Evolutionary conservation across 2,113 vertebrate genomes (phyloP).

Genomic region (Sigmodon hispidus): DNA sequence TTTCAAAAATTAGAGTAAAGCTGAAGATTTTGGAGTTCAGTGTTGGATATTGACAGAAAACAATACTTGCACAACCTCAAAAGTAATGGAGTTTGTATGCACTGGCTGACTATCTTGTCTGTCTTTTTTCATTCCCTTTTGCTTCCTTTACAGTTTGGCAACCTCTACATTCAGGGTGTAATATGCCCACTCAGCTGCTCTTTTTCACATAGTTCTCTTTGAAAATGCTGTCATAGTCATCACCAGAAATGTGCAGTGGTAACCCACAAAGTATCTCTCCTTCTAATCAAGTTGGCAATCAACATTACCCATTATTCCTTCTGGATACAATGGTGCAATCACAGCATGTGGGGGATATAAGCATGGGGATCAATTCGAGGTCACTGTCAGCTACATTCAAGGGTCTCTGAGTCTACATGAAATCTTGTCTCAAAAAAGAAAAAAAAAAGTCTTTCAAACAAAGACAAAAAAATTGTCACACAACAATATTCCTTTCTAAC

Average conservation of each 20-base stretch:
- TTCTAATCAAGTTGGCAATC: neutral
- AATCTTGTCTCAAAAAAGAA: neutral
- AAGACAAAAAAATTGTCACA: neutral
- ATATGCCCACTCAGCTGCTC: neutral
- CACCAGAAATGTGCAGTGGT: neutral
- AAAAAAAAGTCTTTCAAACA: neutral
- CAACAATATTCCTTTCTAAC: neutral
- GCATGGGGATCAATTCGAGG: neutral
- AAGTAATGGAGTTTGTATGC: neutral
- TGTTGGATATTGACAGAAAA: too few relatives aligned
- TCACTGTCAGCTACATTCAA: neutral
- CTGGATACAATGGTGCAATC: neutral
- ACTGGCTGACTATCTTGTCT: neutral
- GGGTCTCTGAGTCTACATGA: neutral
- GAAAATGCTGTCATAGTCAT: neutral
- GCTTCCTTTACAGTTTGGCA: too few relatives aligned
- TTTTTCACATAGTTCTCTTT: neutral
- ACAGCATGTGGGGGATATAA: too few relatives aligned
- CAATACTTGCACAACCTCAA: neutral
- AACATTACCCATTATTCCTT: too few relatives aligned
- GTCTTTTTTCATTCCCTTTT: neutral
- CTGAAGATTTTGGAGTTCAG: neutral
- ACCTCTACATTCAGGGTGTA: neutral
- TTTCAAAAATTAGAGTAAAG: slow-evolving; percentile 28
- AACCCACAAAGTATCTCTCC: neutral